Evolutionary conservation across 2,113 vertebrate genomes (phyloP).

Genomic region (Pagrus major): DNA sequence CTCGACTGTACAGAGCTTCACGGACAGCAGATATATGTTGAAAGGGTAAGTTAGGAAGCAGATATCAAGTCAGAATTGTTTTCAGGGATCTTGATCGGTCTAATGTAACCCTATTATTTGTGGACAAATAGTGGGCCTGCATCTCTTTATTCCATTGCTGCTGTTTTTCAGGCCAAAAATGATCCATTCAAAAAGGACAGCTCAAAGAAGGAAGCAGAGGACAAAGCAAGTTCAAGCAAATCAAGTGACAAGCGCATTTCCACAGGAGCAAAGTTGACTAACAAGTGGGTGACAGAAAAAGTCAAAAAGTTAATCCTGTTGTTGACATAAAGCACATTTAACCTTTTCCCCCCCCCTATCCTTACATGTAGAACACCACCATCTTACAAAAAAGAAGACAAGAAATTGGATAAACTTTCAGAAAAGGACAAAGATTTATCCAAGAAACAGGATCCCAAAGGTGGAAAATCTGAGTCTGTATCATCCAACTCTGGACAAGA

Average conservation of each 20-base stretch:
- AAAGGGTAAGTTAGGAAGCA: constrained; percentile 87
- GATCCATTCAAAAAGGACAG: constrained; percentile 97
- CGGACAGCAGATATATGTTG: constrained; percentile 96
- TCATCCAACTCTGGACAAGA: constrained; percentile 86
- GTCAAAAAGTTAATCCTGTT: not conserved
- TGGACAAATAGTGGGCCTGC: not conserved
- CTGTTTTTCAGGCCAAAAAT: constrained; percentile 89
- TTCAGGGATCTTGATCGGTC: not conserved
- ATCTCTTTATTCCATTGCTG: not conserved
- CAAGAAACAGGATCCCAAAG: constrained; percentile 91
- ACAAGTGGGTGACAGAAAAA: constrained; percentile 78
- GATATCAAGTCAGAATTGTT: not conserved
- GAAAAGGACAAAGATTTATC: constrained; percentile 92
- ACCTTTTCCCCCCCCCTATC: not conserved
- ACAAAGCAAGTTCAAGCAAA: constrained; percentile 88
- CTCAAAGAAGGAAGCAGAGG: constrained; percentile 92
- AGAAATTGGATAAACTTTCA: constrained; percentile 92
- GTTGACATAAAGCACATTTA: not conserved
- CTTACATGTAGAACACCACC: constrained; percentile 81
- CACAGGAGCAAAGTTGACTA: constrained; percentile 85
- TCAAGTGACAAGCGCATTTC: constrained; percentile 89
- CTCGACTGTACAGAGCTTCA: constrained; percentile 96
- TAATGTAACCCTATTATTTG: not conserved
- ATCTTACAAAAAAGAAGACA: constrained; percentile 94
- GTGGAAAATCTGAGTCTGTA: constrained; percentile 87